Evolutionary conservation across 1,140 invertebrate genomes (phyloP).

Genomic region (Aphis gossypii): DNA sequence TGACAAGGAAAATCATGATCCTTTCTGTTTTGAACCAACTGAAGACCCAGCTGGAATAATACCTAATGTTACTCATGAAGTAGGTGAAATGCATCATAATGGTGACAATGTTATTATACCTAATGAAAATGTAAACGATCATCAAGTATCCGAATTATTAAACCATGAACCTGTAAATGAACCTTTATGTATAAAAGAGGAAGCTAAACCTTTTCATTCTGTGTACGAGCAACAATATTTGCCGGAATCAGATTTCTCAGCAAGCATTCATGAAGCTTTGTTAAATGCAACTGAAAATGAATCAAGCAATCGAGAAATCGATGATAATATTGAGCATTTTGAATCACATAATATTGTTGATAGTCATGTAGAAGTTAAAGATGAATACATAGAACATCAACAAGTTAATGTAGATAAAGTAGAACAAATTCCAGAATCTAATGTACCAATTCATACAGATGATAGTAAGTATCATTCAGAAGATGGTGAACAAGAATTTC

Average conservation of each 20-base stretch:
- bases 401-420: background rate
- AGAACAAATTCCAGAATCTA: background rate
- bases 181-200: constrained; percentile 17
- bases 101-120: background rate
- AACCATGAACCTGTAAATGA: constrained; percentile 46
- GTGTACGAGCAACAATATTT: constrained; percentile 45
- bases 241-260: constrained; percentile 38
- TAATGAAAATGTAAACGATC: background rate
- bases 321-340: background rate
- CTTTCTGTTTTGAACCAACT: constrained; percentile 40
- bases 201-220: constrained; percentile 17
- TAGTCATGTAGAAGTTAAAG: background rate
- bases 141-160: background rate
- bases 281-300: constrained; percentile 4
- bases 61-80: background rate
- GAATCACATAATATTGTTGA: background rate
- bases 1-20: constrained; percentile 41
- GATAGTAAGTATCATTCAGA: background rate
- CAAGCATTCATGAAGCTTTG: constrained; percentile 40
- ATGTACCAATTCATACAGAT: background rate
- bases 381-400: background rate
- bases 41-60: constrained; percentile 47
- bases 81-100: background rate
- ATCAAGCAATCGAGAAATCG: background rate
- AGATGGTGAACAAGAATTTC: background rate